Percentiles rank a stretch among this genome's conserved stretches.
Conservation (phyloP, 2,797 vertebrate species). For the Paramormyrops hopkinsi region DNA sequence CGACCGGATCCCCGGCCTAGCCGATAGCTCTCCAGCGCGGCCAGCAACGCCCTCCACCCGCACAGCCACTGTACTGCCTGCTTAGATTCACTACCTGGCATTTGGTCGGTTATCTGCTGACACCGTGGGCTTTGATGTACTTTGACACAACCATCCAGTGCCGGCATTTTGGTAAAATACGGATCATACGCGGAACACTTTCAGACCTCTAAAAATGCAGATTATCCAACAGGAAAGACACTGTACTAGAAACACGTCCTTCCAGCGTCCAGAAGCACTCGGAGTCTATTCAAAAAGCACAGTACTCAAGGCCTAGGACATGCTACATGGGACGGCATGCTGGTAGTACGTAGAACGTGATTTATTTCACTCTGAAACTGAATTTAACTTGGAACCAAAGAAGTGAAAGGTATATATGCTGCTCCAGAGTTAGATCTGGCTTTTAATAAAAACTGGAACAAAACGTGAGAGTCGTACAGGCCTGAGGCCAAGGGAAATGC, state of each 20-base stretch:
- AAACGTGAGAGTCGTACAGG: not conserved
- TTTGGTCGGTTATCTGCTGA: not conserved
- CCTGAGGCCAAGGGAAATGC: not conserved
- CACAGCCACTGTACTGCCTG: not conserved
- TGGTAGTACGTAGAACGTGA: not conserved
- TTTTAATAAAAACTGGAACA: not conserved
- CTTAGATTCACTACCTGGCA: not conserved
- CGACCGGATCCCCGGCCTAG: not conserved
- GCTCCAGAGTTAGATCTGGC: not conserved
- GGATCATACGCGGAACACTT: not conserved
- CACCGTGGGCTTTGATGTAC: not conserved
- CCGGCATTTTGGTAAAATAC: not conserved
- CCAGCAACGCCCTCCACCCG: not conserved
- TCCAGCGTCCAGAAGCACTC: not conserved
- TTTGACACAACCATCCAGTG: not conserved
- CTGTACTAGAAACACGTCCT: not conserved
- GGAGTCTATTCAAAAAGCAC: not conserved
- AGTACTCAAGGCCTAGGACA: not conserved
- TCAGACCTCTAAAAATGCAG: not conserved
- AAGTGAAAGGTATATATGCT: not conserved
- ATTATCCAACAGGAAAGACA: not conserved
- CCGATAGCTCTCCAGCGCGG: not conserved
- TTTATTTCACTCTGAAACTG: not conserved
- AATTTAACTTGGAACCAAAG: not conserved
- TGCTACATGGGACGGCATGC: not conserved